Evolutionary conservation across 2,888 invertebrate species (phyloP).

Genomic region (Polylopha cassiicola): DNA sequence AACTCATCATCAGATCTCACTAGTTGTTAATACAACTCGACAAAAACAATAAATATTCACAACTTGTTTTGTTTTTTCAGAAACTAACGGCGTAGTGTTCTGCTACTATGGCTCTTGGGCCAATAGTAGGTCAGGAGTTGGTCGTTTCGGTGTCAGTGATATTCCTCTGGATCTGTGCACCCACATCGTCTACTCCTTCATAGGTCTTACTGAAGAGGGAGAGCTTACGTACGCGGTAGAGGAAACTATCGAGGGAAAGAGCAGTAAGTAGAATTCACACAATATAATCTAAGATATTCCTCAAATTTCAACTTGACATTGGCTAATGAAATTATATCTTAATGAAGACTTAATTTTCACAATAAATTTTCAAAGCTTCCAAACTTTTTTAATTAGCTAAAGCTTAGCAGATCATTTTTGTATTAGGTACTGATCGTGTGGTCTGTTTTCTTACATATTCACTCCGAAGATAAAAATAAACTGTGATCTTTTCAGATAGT

Average conservation of each 20-base stretch:
- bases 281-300: no score
- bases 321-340: no score
- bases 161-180: constrained; percentile 24
- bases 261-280: constrained; percentile 24
- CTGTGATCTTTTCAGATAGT: constrained; percentile 22
- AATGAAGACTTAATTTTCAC: constrained; percentile 7
- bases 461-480: no score
- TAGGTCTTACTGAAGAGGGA: constrained; percentile 16
- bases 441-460: no score
- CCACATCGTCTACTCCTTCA: constrained; percentile 25
- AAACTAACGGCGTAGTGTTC: constrained; percentile 17
- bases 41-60: no score
- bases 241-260: constrained; percentile 16
- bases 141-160: constrained; percentile 23
- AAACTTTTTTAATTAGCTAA: no score
- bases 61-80: background rate
- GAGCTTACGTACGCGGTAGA: constrained; percentile 8
- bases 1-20: no score
- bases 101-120: constrained; percentile 26
- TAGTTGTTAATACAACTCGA: no score
- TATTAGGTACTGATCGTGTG: no score
- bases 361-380: no score
- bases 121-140: constrained; percentile 15
- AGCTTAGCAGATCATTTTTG: no score
- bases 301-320: no score